Evolutionary conservation across 1,140 invertebrate species (phyloP), one percentile per base, ranked within the genome.

Genomic region (Drosophila tsacasi): DNA sequence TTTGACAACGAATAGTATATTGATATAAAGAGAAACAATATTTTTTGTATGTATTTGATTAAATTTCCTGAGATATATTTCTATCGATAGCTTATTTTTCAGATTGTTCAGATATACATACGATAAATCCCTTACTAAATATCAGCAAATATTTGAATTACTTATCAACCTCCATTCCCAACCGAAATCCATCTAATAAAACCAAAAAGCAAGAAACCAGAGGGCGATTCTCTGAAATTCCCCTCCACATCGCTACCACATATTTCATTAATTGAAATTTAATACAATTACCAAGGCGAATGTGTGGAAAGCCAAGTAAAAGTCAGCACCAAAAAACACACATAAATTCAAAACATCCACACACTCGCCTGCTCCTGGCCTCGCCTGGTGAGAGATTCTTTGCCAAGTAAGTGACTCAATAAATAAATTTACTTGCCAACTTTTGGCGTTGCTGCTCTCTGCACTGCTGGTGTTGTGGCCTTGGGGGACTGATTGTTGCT

Each of bases 181-280:
- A 54, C 4, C 8, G 6, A 37, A 30, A 19, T 57, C 32, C 7
- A 8, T 66, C 6, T 12, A 21, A 25, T 12, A 27, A 19, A 17
- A 32, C 5, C 49, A 2, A 13, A 62, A 12, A 15, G 13, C 2
- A 64, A 8, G 23, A 57, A 19, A 12, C 10, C 19, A 25, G 13
- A 17, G 37, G 10, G 13, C 9, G 5, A 3, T 21, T 54, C 5
- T 19, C 12, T 55, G 44, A 44, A 49, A 60, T 55, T 50, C 40
- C 5, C 23, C 49, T 37, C 59, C 44, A 50, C 54, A 65, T 64
- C 40, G 21, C 44, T 13, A 42, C 27, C 74, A 62, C 73, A 67
- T 60, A 67, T 80, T 83, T 83, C 76, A 83, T 80, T 86, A 83
- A 89, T 87, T 87, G 84, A 87, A 89, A 87, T 87, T 89, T 89